Percentiles rank a stretch among this genome's conserved stretches.
phyloP scores from a whole-genome alignment of 2,888 invertebrate species.

The Malthinus flaveolus region DNA sequence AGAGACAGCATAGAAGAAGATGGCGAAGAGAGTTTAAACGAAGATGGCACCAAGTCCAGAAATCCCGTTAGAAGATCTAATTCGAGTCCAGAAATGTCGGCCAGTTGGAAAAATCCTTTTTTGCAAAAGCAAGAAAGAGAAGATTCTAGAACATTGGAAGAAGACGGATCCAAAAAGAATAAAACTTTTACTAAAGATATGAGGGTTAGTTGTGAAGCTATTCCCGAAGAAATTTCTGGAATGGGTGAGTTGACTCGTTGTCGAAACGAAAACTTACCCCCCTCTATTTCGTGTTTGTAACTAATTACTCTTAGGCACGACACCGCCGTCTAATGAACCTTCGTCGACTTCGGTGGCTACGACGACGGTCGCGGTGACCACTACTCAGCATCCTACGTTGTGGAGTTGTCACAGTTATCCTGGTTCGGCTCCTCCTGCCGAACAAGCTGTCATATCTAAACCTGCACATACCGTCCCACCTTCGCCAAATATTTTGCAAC shows the following conservation, averaged over 20 bases:
- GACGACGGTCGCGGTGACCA: constrained; percentile 26
- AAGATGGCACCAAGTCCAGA: constrained; percentile 59
- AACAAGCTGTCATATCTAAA: constrained; percentile 43
- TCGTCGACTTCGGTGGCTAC: background rate
- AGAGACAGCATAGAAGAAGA: constrained; percentile 60
- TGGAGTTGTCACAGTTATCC: constrained; percentile 58
- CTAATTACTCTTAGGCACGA: constrained; percentile 56
- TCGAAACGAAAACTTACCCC: no score
- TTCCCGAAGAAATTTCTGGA: constrained; percentile 84
- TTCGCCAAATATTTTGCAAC: constrained; percentile 48
- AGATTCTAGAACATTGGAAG: constrained; percentile 39
- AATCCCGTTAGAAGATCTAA: constrained; percentile 87
- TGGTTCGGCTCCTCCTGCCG: constrained; percentile 52
- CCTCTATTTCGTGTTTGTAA: background rate
- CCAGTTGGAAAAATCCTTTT: constrained; percentile 79
- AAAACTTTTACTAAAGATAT: constrained; percentile 74
- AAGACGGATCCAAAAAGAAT: constrained; percentile 57
- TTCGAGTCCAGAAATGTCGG: constrained; percentile 92
- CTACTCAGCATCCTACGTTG: constrained; percentile 53
- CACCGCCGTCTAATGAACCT: constrained; percentile 64
- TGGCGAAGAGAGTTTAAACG: constrained; percentile 47
- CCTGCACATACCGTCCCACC: constrained; percentile 55
- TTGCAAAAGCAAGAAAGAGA: constrained; percentile 41
- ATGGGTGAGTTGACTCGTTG: constrained; percentile 30
- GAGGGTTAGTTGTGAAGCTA: constrained; percentile 87